A percentile compares a stretch with the other conserved stretches of the same genome.
phyloP scores from a whole-genome alignment of 2,888 invertebrate species.

The Drosophila cyrtoloma region DNA sequence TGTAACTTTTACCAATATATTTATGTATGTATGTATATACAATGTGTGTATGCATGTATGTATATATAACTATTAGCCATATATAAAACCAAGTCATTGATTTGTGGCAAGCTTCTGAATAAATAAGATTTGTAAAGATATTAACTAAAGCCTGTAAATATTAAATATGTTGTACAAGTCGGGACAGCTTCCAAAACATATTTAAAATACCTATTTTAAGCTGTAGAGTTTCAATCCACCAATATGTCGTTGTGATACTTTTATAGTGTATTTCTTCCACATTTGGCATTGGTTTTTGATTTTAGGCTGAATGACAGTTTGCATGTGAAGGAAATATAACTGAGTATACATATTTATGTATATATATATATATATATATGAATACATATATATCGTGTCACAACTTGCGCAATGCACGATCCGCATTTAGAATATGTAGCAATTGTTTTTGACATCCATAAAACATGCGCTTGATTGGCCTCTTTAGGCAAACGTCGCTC shows the following conservation, averaged over 20 bases:
- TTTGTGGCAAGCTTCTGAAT: background rate
- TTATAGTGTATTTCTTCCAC: conserved; percentile 27
- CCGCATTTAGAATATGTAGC: conserved; percentile 73
- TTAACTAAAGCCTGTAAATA: background rate
- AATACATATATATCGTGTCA: conserved; percentile 10
- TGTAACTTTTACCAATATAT: background rate
- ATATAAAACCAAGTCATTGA: background rate
- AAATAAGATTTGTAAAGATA: background rate
- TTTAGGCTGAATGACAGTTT: conserved; percentile 33
- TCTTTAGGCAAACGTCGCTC: conserved; percentile 65
- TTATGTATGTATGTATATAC: background rate
- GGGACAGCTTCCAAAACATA: background rate
- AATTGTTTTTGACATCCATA: conserved; percentile 78
- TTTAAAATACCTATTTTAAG: too few species aligned
- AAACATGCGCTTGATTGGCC: conserved; percentile 79
- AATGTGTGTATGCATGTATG: background rate
- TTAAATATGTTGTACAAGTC: background rate
- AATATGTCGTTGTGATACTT: background rate
- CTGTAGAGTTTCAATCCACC: background rate
- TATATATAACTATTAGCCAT: background rate
- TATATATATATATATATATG: conserved; percentile 7
- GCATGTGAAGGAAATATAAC: conserved; percentile 40
- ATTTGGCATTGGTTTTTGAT: conserved; percentile 54
- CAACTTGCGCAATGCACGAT: conserved; percentile 66
- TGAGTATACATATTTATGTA: conserved; percentile 21